Conservation (phyloP, 2,888 invertebrate species). For the Ashinkailepas kermadecensis region DNA sequence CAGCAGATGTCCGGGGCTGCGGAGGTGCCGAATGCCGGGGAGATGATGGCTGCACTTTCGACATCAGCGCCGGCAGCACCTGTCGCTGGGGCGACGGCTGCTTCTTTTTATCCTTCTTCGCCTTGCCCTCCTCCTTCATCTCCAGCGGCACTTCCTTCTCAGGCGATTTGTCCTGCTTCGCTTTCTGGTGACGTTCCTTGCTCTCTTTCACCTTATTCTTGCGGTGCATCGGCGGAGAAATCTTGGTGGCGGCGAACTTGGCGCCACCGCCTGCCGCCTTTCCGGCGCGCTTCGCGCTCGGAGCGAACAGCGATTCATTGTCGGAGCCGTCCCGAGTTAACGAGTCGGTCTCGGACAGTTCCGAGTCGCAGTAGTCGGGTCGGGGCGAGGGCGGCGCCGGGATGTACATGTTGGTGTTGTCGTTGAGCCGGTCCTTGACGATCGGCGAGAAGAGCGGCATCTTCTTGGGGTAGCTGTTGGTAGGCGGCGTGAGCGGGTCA, state of each 20-base stretch:
- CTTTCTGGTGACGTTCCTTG: background rate
- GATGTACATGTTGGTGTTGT: constrained; percentile 34
- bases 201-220: constrained; percentile 17
- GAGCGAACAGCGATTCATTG: background rate
- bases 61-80: background rate
- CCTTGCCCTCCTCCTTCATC: background rate
- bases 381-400: constrained; percentile 34
- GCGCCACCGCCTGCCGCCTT: background rate
- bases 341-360: constrained; percentile 27
- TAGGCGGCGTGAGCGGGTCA: background rate
- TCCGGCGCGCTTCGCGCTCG: background rate
- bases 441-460: constrained; percentile 24
- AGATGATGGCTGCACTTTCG: background rate
- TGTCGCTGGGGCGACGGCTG: background rate
- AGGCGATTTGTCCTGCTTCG: background rate
- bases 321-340: background rate
- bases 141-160: background rate
- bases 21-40: background rate
- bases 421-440: constrained; percentile 28
- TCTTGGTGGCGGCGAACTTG: background rate
- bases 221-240: constrained; percentile 8
- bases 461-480: constrained; percentile 15
- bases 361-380: constrained; percentile 33
- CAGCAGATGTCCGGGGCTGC: background rate
- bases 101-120: background rate